Evolutionary conservation across 2,888 invertebrate genomes (phyloP).

Genomic region (Trissonchulus latispiculum): DNA sequence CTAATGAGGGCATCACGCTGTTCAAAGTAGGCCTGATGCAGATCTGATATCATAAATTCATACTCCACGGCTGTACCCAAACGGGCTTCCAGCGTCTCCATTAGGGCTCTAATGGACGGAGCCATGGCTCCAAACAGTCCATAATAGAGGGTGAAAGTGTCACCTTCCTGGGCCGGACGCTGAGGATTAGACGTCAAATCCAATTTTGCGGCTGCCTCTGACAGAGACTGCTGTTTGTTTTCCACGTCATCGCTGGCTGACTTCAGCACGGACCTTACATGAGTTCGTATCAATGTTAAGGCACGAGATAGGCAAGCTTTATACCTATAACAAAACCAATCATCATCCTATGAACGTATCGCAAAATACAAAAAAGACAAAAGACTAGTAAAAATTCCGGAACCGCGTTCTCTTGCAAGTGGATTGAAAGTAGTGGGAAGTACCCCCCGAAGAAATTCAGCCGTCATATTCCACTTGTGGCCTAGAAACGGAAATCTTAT

Average conservation of each 20-base stretch:
- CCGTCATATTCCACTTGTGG: no score
- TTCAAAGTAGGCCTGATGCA: slow-evolving; percentile 69
- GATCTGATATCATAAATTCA: slow-evolving; percentile 61
- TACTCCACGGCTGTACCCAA: slow-evolving; percentile 51
- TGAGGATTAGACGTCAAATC: not conserved
- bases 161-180: slow-evolving; percentile 35
- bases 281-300: not conserved
- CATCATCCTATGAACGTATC: no score
- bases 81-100: slow-evolving; percentile 63
- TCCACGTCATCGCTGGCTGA: not conserved
- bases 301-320: not conserved
- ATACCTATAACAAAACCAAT: not conserved
- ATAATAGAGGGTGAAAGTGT: slow-evolving; percentile 68
- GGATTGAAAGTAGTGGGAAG: no score
- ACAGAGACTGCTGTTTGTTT: not conserved
- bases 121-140: slow-evolving; percentile 91
- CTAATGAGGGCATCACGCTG: slow-evolving; percentile 61
- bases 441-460: no score
- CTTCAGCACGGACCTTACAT: not conserved
- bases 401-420: no score
- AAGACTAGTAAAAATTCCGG: no score
- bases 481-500: no score
- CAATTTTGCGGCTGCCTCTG: not conserved
- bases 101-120: slow-evolving; percentile 66
- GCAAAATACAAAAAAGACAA: no score